Base-by-base conservation (phyloP, 37 sponge, comb jelly and placozoan species). In the Halisarca cf. caerulea region DNA sequence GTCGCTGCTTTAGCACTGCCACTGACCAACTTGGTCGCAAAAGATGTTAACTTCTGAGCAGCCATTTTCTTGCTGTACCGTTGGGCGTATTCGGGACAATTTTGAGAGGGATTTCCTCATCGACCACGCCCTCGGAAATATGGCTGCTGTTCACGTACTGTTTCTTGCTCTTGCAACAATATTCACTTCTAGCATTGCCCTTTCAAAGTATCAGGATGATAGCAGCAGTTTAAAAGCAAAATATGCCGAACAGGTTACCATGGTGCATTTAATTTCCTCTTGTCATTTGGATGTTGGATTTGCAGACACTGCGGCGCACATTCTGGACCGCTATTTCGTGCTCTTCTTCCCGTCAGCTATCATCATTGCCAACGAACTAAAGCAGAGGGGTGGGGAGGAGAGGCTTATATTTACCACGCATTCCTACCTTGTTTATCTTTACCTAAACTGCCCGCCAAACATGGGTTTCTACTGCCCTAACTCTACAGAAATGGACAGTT, bases 231-330 rank as follows among this genome's bases (percentile, higher is more conserved):
- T n/a, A 2, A 74, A 41, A 21, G 36, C 5, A 2, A 74, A 74
- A 43, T 9, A 54, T 38, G 47, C 40, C 3, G 54, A 61, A 15
- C 83, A 87, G 32, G 57, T 91, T 1, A 88, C 64, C 11, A 88
- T 82, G 44, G 72, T 89, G 0, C 84, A 92, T 34, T 45, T 89
- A 4, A 79, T 89, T 3, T 89, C 90, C 18, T 89, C 90, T 30
- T 92, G 93, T 80, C 93, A 92, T 54, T 86, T 92, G 60, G 93
- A 92, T 41, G 86, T 92, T 9, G 93, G 90, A 23, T 92, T 92
- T 55, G 93, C 90, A 24, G 77, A 92, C 81, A 89, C 81, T 0
- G 83, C 86, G 4, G 80, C 82, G 0, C 85, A 85, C 54, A 92
- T 92, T 23, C 80, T 92, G 58, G 88, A 92, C 80, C 57, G 86